Base-by-base conservation (phyloP, 2,888 invertebrate species). In the Hedychridium roseum region DNA sequence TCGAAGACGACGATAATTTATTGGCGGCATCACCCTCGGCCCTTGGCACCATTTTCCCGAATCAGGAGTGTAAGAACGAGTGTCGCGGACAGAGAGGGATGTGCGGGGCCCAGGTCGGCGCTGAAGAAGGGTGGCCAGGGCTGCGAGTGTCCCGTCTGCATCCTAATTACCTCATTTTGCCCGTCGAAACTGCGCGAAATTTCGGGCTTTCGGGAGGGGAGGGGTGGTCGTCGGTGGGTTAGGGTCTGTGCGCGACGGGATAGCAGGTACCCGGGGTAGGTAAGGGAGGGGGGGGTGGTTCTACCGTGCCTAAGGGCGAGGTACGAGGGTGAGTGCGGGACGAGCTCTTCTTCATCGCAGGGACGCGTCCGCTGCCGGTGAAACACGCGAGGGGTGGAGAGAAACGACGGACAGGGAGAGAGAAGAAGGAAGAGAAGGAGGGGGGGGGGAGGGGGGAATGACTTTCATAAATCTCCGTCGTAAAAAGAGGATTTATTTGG, bases 401-500 rank as follows among this genome's bases (percentile, higher is more conserved):
- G 61, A 50, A 58, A 60, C n/a, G n/a, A 53, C 9, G 14, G 47
- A 59, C 54, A 61, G 51, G 60, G 57, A 54, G 54, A 42, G 50
- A 31, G 53, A 48, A 34, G 43, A 45, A 17, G 39, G 27, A 28
- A 32, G 31, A 21, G 21, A 35, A 17, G 28, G 37, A 21, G 46
- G 55, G 51, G 48, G 45, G 35, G 26, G 42, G 31, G 14, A 37
- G 21, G 26, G 20, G 45, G 59, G 61, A 75, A 74, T 72, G 71
- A 71, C 73, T 74, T 73, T 75, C 70, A 78, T 76, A 78, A 76
- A 77, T 77, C 77, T 75, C 71, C 66, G 76, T 75, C 76, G 73
- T 76, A 77, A 78, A 77, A 78, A 76, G 72, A 71, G 75, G 75
- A 77, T 78, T 78, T 77, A 78, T 78, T 76, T 65, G 60, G 70